Base-by-base conservation (phyloP, 2,888 invertebrate genomes). In the Protophormia terraenovae region DNA sequence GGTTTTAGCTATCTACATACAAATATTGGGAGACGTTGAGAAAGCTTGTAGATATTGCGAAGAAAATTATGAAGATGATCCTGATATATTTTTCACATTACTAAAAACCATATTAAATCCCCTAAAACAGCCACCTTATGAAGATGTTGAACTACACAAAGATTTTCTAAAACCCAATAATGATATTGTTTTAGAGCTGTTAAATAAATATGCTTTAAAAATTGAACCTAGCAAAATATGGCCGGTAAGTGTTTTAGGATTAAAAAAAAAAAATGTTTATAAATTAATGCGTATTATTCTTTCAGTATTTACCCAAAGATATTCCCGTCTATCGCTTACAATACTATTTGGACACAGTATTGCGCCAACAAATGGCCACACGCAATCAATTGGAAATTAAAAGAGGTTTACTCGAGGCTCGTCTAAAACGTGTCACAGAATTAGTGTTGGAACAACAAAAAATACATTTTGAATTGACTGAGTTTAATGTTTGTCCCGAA, bases 1-100 rank as follows among this genome's bases (percentile, higher is more conserved):
- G 91, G 98, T 98, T 0, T 93, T 99, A 62, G 96, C 97, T 0
- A 97, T 99, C 90, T 99, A 99, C 91, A 95, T 98, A 22, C 96
- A 97, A 89, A 95, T 98, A 38, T 93, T 99, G 80, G 96, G 97
- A 50, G 96, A 99, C 91, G 94, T 96, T 0, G 93, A 95, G 4
- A 95, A 96, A 90, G 99, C 99, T 0, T 95, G 97, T 85, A 94
- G 95, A 78, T 99, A 98, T 92, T 98, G 98, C 90, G 95, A 96
- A 88, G 95, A 94, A 86, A 95, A 96, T 62, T 96, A 95, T 89
- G 92, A 93, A 1, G 93, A 90, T 27, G 91, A 93, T 55, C 88
- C 88, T 1, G 89, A 92, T 19, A 89, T 92, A 50, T 93, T 92
- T 60, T 88, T 90, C 50, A 88, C 85, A 24, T 87, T 92, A 0